These are phyloP conservation scores for Eristalinus aeneus DNA, from an alignment of 2,888 invertebrate genomes.

Conservation along the genomic window DNA sequence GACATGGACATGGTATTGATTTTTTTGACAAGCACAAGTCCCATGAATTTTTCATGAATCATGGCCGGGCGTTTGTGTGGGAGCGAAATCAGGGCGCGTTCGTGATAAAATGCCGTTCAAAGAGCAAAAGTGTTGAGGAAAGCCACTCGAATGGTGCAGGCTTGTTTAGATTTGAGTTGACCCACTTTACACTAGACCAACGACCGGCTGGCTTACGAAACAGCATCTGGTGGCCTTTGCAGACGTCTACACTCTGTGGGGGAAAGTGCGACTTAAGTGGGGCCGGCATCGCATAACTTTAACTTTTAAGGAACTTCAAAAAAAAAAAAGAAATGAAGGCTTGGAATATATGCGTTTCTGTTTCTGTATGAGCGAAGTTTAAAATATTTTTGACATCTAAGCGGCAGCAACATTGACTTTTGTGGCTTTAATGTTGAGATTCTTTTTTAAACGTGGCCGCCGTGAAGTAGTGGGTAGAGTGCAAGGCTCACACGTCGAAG, in stretches of 20 bases:
- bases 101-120: background rate
- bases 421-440: too few relatives aligned
- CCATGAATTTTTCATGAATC: conserved; percentile 53
- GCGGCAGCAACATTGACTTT: too few relatives aligned
- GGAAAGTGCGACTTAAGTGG: conserved; percentile 17
- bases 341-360: too few relatives aligned
- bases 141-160: conserved; percentile 4
- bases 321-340: too few relatives aligned
- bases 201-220: conserved; percentile 42
- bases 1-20: conserved; percentile 30
- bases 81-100: background rate
- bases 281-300: too few relatives aligned
- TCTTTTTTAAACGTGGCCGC: too few relatives aligned
- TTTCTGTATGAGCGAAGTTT: too few relatives aligned
- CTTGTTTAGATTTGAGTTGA: conserved; percentile 56
- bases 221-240: background rate
- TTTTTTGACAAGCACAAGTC: conserved; percentile 17
- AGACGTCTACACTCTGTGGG: background rate
- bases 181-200: conserved; percentile 59
- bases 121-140: background rate
- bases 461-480: too few relatives aligned
- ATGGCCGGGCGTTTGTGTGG: background rate
- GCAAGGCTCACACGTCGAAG: too few relatives aligned
- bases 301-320: too few relatives aligned
- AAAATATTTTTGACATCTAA: too few relatives aligned